phyloP scores from a whole-genome alignment of 2,113 vertebrate genomes.

The Callipepla californica region DNA sequence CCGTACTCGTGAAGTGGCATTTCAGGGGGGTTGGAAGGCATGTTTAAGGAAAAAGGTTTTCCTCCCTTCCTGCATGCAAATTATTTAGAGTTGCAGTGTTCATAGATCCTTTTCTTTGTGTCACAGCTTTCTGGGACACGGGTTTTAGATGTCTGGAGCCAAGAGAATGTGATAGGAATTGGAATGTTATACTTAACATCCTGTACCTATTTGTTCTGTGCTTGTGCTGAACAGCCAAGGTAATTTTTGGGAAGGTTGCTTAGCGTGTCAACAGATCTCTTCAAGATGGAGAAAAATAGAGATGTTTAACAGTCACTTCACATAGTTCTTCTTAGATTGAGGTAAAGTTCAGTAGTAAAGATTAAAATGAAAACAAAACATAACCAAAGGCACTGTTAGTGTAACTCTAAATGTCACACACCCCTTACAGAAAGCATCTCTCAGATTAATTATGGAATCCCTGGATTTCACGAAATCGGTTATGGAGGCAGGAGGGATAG shows the following conservation, averaged over 20 bases:
- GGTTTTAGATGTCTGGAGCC: slow-evolving; percentile 33
- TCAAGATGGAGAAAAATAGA: background rate
- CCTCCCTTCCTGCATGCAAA: slow-evolving; percentile 28
- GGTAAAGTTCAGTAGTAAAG: slow-evolving; percentile 45
- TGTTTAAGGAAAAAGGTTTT: background rate
- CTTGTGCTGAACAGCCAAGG: background rate
- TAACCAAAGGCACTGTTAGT: slow-evolving; percentile 18
- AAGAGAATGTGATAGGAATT: slow-evolving; percentile 43
- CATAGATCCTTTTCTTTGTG: background rate
- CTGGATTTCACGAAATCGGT: background rate
- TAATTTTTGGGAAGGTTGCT: background rate
- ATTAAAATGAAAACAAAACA: slow-evolving; percentile 32
- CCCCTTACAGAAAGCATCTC: slow-evolving; percentile 39
- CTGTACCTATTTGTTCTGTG: background rate
- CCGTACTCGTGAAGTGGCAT: background rate
- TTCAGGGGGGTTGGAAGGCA: background rate
- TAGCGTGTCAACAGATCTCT: background rate
- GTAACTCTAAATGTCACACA: slow-evolving; percentile 44
- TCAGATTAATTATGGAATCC: slow-evolving; percentile 43
- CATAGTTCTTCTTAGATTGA: slow-evolving; percentile 1
- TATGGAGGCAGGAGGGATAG: background rate
- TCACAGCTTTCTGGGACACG: slow-evolving; percentile 28
- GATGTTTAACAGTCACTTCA: background rate
- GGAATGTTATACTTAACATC: background rate
- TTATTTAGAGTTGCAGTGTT: background rate